Conservation (phyloP, 2,113 vertebrate genomes). For the Bubo bubo region DNA sequence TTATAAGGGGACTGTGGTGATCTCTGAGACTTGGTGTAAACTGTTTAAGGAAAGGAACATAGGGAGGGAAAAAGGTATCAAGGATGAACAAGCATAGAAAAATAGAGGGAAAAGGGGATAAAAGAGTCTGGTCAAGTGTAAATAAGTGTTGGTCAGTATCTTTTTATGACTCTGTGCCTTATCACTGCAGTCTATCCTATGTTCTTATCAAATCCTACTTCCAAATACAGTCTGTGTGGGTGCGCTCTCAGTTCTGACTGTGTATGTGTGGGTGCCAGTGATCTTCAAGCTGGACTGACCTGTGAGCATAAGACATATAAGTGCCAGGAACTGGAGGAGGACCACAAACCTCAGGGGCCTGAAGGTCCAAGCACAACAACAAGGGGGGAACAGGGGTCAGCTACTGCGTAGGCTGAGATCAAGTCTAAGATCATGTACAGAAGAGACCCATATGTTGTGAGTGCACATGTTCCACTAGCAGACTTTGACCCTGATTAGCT, state of each 20-base stretch:
- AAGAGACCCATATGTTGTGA: not conserved
- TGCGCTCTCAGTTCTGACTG: not conserved
- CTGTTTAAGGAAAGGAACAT: not conserved
- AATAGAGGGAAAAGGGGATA: not conserved
- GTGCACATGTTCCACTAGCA: not conserved
- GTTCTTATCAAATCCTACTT: not conserved
- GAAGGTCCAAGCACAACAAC: not conserved
- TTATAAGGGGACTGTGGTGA: not conserved
- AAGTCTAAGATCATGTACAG: not conserved
- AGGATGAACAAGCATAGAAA: not conserved
- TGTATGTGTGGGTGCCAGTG: not conserved
- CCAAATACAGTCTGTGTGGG: not conserved
- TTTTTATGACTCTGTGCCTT: not conserved
- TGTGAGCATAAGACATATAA: not conserved
- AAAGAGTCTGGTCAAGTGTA: not conserved
- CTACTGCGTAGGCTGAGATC: not conserved
- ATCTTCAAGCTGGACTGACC: not conserved
- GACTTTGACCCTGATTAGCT: not conserved
- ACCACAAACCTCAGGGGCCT: not conserved
- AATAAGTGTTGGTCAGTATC: not conserved
- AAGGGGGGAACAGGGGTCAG: not conserved
- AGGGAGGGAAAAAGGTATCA: not conserved
- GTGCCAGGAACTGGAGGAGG: not conserved
- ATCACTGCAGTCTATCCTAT: not conserved
- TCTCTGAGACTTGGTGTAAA: not conserved